Evolutionary conservation across 2,888 invertebrate species (phyloP).

Genomic region (Mechanitis mazaeus): DNA sequence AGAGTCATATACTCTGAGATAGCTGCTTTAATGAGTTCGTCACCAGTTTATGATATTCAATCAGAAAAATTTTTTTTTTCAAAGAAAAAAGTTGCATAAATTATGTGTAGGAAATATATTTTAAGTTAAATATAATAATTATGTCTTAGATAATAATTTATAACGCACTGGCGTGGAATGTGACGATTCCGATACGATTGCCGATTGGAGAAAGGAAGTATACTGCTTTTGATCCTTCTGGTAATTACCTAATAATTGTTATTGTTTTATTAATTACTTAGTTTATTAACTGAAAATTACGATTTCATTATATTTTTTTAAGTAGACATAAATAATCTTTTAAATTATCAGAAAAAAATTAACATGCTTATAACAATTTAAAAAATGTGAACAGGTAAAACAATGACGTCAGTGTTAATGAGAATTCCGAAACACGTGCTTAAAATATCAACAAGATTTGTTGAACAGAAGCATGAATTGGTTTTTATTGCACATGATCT

Average conservation of each 20-base stretch:
- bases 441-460: slow-evolving; percentile 72
- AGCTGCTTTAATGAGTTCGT: too few relatives aligned
- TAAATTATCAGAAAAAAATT: neutral
- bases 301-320: neutral
- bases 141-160: slow-evolving; percentile 79
- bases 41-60: too few relatives aligned
- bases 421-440: slow-evolving; percentile 77
- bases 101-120: neutral
- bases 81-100: too few relatives aligned
- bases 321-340: neutral
- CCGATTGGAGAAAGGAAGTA: slow-evolving; percentile 77
- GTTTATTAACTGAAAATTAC: too few relatives aligned
- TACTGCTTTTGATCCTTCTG: slow-evolving; percentile 76
- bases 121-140: neutral
- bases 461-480: slow-evolving; percentile 78
- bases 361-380: too few relatives aligned
- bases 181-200: slow-evolving; percentile 77
- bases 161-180: slow-evolving; percentile 84
- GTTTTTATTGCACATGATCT: slow-evolving; percentile 80
- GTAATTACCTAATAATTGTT: slow-evolving; percentile 48
- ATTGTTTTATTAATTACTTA: too few relatives aligned
- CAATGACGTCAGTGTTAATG: slow-evolving; percentile 77
- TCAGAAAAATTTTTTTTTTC: too few relatives aligned
- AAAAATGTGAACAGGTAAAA: slow-evolving; percentile 27
- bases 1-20: too few relatives aligned